phyloP scores from a whole-genome alignment of 2,797 vertebrate genomes.

The Pseudochromis fuscus region DNA sequence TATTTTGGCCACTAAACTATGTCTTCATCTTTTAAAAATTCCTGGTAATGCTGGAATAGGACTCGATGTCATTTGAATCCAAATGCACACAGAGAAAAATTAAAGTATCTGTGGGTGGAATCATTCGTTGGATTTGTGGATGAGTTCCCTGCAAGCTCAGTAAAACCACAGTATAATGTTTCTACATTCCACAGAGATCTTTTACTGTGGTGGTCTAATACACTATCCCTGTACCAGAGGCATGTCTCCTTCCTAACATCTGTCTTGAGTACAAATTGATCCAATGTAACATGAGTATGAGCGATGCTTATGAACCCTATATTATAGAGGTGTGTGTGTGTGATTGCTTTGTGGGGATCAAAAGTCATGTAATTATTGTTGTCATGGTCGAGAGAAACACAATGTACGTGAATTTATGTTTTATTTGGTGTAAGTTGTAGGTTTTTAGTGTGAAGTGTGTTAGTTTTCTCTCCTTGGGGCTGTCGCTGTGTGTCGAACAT shows the following conservation, averaged over 20 bases:
- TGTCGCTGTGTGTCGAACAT: conserved; percentile 30
- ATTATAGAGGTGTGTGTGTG: background rate
- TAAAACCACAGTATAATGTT: conserved; percentile 43
- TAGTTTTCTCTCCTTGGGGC: background rate
- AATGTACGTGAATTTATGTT: background rate
- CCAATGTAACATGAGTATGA: conserved; percentile 13
- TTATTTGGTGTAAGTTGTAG: background rate
- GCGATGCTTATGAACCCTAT: conserved; percentile 24
- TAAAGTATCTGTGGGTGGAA: conserved; percentile 1
- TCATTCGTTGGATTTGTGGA: conserved; percentile 12
- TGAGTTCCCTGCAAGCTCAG: conserved; percentile 19
- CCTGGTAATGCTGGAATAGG: conserved; percentile 6
- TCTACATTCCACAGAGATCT: conserved; percentile 44
- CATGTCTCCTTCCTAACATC: conserved; percentile 1
- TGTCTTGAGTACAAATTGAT: conserved; percentile 29
- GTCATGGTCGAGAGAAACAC: background rate
- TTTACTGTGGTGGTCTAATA: conserved; percentile 7
- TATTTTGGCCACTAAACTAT: conserved; percentile 22
- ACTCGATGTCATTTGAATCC: conserved; percentile 30
- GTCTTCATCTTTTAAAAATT: conserved; percentile 19
- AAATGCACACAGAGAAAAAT: background rate
- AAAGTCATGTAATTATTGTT: background rate
- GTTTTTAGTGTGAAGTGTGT: conserved; percentile 7
- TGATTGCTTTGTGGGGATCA: conserved; percentile 24
- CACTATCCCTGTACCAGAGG: conserved; percentile 3